These are phyloP conservation scores for Drosophila fulvimacula DNA, from an alignment of 2,888 invertebrate species.

Conservation along the genomic window DNA sequence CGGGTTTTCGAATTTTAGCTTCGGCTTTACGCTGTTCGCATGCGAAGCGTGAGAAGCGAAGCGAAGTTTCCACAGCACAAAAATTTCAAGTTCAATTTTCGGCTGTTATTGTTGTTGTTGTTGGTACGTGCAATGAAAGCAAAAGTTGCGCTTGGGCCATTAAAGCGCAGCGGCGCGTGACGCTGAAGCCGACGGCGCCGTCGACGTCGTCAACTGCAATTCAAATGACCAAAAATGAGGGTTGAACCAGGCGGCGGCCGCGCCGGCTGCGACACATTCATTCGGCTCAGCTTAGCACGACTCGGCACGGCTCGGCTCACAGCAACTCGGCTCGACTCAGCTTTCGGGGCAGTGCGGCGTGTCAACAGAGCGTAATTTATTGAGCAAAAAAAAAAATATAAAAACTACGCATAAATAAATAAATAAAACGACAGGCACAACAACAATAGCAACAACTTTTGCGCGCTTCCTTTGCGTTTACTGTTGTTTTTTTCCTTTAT, in stretches of 20 bases:
- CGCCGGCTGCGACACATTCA: conserved; percentile 1
- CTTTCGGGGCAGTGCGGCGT: conserved; percentile 56
- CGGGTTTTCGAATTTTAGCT: conserved; percentile 5
- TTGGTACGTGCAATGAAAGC: conserved; percentile 75
- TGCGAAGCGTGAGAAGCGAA: conserved; percentile 15
- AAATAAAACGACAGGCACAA: conserved; percentile 57
- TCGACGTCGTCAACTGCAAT: conserved; percentile 55
- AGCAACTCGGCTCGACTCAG: conserved; percentile 5
- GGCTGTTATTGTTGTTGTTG: conserved; percentile 21
- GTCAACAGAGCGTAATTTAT: conserved; percentile 78
- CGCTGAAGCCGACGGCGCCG: conserved; percentile 21
- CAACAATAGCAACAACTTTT: conserved; percentile 25
- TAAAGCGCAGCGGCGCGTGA: conserved; percentile 73
- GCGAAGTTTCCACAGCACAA: conserved; percentile 3
- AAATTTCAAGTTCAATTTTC: conserved; percentile 23
- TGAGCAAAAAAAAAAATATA: conserved; percentile 57
- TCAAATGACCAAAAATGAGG: conserved; percentile 69
- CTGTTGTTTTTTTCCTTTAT: conserved; percentile 14
- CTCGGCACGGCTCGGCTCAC: neutral
- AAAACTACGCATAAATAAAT: conserved; percentile 72
- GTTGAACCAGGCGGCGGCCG: conserved; percentile 26
- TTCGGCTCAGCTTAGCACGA: neutral
- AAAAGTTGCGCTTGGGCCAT: conserved; percentile 71
- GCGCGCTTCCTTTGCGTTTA: conserved; percentile 41
- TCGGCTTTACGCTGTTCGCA: conserved; percentile 10